phyloP scores from a whole-genome alignment of 1,140 invertebrate genomes.

The Leptopilina clavipes region DNA sequence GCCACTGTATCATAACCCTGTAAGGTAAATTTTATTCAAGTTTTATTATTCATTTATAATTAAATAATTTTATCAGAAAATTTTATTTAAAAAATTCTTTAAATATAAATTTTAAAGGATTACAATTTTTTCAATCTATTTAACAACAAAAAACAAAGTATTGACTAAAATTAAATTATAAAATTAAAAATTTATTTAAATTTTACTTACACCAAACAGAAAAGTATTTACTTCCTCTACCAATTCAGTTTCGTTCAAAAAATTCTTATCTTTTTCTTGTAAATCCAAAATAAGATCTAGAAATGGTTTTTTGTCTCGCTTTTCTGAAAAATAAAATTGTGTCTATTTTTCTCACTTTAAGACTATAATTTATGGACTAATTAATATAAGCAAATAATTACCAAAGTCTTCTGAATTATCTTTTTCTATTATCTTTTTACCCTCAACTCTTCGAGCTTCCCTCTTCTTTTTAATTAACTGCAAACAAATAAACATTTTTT shows the following conservation, averaged over 20 bases:
- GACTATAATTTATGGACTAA: too few species aligned
- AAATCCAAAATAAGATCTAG: conserved; percentile 83
- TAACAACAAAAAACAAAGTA: too few species aligned
- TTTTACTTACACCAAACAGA: conserved; percentile 81
- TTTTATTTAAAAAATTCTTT: not conserved
- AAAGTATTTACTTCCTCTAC: conserved; percentile 85
- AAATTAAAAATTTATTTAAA: conserved; percentile 10
- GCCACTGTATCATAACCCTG: conserved; percentile 81
- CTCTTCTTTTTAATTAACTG: conserved; percentile 37
- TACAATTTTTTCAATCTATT: too few species aligned
- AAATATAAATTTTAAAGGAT: too few species aligned
- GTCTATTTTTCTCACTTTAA: not conserved
- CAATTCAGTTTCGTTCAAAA: conserved; percentile 80
- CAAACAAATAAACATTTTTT: not conserved
- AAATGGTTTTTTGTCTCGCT: conserved; percentile 76
- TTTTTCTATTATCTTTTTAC: not conserved
- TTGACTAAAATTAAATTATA: too few species aligned
- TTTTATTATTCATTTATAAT: conserved; percentile 27
- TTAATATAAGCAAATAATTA: too few species aligned
- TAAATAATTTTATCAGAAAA: not conserved
- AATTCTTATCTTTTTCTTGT: conserved; percentile 71
- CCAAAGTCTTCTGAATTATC: not conserved
- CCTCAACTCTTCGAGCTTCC: not conserved
- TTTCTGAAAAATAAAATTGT: conserved; percentile 57
- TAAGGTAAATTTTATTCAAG: conserved; percentile 10